A percentile compares a stretch with the other conserved stretches of the same genome.
These are phyloP conservation scores for Oedothorax gibbosus DNA, from an alignment of 1,140 invertebrate genomes.

Conservation along the genomic window DNA sequence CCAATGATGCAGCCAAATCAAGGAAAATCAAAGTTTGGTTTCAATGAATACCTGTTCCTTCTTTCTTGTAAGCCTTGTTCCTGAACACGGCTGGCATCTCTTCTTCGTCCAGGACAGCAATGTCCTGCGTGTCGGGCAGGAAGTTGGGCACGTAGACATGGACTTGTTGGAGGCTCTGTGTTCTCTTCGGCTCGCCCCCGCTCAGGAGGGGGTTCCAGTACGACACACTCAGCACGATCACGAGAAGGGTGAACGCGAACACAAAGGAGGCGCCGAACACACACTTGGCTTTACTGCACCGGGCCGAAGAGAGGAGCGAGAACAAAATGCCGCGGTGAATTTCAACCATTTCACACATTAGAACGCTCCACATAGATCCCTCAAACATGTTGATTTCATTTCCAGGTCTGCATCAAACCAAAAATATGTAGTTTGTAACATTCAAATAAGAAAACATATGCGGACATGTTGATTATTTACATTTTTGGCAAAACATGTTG, in stretches of 20 bases:
- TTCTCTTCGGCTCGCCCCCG: neutral
- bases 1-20: too few species aligned
- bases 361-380: neutral
- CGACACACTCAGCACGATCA: slow-evolving; percentile 25
- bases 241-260: slow-evolving; percentile 9
- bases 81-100: slow-evolving; percentile 4
- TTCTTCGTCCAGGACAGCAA: slow-evolving; percentile 9
- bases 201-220: slow-evolving; percentile 17
- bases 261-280: slow-evolving; percentile 25
- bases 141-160: slow-evolving; percentile 7
- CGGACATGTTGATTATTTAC: too few species aligned
- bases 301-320: neutral
- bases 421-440: too few species aligned
- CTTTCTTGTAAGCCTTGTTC: neutral
- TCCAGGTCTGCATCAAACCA: too few species aligned
- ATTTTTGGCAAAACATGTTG: too few species aligned
- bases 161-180: neutral
- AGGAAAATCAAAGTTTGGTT: neutral
- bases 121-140: slow-evolving; percentile 34
- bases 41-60: slow-evolving; percentile 34
- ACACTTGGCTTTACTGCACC: slow-evolving; percentile 21
- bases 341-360: slow-evolving; percentile 20
- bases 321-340: slow-evolving; percentile 4
- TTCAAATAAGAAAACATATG: too few species aligned
- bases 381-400: slow-evolving; percentile 9